These are phyloP conservation scores for Bucorvus abyssinicus DNA, from an alignment of 2,797 vertebrate species.

Conservation along the genomic window DNA sequence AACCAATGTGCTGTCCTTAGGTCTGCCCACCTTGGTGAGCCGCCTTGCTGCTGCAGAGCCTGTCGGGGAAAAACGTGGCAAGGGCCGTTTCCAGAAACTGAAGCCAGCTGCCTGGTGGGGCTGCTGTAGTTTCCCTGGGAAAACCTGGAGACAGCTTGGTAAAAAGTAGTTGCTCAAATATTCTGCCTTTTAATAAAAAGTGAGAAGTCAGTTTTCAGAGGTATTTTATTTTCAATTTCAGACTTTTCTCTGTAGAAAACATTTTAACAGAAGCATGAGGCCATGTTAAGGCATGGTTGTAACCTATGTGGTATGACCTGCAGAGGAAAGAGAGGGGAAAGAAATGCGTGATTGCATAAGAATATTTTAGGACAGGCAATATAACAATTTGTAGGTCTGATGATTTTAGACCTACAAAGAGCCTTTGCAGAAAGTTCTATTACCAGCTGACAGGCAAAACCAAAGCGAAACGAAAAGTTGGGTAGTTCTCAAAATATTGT, in stretches of 20 bases:
- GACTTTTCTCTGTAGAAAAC: background rate
- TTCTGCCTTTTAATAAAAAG: background rate
- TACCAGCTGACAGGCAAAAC: background rate
- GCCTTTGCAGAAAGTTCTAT: background rate
- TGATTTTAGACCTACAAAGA: background rate
- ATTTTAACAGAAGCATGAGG: background rate
- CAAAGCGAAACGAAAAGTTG: too few relatives aligned
- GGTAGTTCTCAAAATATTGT: background rate
- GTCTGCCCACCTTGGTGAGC: background rate
- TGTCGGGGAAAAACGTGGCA: fast-evolving
- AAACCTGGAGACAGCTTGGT: background rate
- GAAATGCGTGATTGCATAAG: background rate
- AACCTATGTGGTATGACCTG: background rate
- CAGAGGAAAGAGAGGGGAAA: background rate
- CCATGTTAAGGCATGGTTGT: background rate
- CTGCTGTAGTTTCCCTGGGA: background rate
- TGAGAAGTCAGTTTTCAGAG: background rate
- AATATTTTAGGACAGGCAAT: background rate
- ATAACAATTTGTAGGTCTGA: background rate
- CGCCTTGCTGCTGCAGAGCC: background rate
- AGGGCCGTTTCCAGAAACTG: background rate
- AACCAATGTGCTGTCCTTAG: background rate
- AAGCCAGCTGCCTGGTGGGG: background rate
- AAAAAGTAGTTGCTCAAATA: background rate
- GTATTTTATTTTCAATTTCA: background rate